These are phyloP conservation scores for Ormyrus thymus DNA, from an alignment of 2,888 invertebrate species.

Conservation along the genomic window DNA sequence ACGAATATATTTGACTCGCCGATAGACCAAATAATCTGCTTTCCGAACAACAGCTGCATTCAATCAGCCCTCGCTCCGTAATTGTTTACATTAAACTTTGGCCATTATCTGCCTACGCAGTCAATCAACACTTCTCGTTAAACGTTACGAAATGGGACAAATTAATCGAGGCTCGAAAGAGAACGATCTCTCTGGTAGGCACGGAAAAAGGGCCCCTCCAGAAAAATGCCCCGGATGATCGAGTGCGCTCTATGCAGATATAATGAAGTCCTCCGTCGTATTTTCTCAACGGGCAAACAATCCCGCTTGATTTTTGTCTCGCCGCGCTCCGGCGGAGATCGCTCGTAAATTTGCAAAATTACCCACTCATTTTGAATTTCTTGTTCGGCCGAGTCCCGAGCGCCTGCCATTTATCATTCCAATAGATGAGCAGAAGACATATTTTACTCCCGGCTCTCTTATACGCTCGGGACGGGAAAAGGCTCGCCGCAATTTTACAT, in stretches of 20 bases:
- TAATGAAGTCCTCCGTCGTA: conserved; percentile 48
- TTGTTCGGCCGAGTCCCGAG: conserved; percentile 29
- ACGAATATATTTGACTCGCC: no score
- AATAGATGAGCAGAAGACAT: conserved; percentile 45
- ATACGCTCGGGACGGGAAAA: not conserved
- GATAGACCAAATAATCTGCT: no score
- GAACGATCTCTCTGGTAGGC: not conserved
- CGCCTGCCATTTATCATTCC: conserved; percentile 46
- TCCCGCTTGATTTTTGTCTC: conserved; percentile 10
- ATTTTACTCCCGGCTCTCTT: conserved; percentile 35
- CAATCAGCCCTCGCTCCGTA: no score
- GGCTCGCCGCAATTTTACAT: no score
- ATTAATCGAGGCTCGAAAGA: not conserved
- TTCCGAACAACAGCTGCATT: no score
- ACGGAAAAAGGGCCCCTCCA: not conserved
- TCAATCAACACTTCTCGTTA: no score
- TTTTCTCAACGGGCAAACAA: conserved; percentile 42
- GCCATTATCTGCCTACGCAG: no score
- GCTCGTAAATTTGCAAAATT: conserved; percentile 51
- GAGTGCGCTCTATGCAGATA: conserved; percentile 9
- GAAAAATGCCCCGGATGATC: conserved; percentile 7
- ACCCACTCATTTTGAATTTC: conserved; percentile 45
- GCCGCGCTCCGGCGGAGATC: conserved; percentile 2
- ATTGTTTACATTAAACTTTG: conserved; percentile 25
- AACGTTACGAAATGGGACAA: no score